Percentiles rank a stretch among this genome's conserved stretches.
phyloP scores from a whole-genome alignment of 2,797 vertebrate species.

The Orientallactaga sibirica region DNA sequence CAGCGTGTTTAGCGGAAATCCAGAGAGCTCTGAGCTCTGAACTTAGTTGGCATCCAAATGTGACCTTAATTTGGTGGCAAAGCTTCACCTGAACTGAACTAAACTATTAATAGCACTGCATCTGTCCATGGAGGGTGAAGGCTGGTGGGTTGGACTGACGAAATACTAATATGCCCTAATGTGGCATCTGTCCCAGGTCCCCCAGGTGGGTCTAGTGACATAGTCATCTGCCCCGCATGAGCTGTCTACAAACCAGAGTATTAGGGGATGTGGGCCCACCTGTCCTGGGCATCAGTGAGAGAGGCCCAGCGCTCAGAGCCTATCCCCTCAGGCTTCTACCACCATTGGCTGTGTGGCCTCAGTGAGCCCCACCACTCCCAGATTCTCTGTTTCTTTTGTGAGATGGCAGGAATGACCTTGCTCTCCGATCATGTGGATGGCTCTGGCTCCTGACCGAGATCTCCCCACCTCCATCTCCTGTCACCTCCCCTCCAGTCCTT shows the following conservation, averaged over 20 bases:
- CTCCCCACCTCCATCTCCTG: background rate
- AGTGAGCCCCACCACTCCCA: background rate
- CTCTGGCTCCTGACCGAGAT: background rate
- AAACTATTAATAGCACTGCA: background rate
- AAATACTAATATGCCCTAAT: fast-evolving
- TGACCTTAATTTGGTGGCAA: background rate
- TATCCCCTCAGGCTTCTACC: background rate
- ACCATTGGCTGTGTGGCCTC: background rate
- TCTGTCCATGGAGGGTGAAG: background rate
- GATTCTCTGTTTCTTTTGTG: background rate
- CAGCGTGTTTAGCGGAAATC: background rate
- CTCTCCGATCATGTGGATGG: background rate
- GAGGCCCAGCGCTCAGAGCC: too few species aligned
- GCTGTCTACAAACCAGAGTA: background rate
- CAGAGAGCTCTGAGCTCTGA: background rate
- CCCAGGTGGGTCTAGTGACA: fast-evolving
- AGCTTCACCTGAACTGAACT: background rate
- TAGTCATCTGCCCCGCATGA: fast-evolving
- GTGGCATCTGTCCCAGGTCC: background rate
- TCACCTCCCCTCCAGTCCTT: background rate
- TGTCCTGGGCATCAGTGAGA: too few species aligned
- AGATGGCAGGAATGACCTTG: fast-evolving
- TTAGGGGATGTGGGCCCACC: background rate
- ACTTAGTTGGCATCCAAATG: background rate
- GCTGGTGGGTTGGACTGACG: background rate